Evolutionary conservation across 92 coral and sea anemone genomes (phyloP), one percentile per base, ranked within the genome.

Genomic region (Phenganax subtilis): DNA sequence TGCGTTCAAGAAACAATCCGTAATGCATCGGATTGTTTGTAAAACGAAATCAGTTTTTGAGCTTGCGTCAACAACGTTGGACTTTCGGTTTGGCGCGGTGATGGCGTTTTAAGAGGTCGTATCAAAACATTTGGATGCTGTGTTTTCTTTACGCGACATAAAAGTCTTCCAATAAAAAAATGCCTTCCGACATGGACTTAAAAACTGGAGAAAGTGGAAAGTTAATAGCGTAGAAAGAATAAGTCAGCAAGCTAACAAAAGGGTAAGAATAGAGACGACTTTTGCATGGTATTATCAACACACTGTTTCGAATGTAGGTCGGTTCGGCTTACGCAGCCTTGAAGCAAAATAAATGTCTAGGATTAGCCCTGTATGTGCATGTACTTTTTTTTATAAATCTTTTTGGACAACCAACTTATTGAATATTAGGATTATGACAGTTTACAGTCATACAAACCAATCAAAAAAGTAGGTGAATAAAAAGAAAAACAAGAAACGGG

Each of bases 81-180:
- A 76, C 54, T 75, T 27, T 76, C 81, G 80, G 6, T 63, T 76
- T 30, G 20, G 65, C 65, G 55, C 70, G 60, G 8, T 64, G 72
- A 64, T 64, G 82, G 71, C 58, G 67, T 64, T 78, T 61, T 78
- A 78, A 62, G 82, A 63, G 82, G 72, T 63, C 81, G 58, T 78
- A 59, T 61, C 72, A 78, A 78, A 78, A 78, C 82, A 61, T 56
- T 75, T 51, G 61, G 47, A 44, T 29, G 12, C 57, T 78, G 72
- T 61, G 82, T 61, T 61, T 78, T 78, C 72, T 78, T 78, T 61
- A 28, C 58, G 81, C 16, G 53, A 78, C 29, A 51, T 28, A 31
- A 51, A 78, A 78, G 63, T 57, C 57, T 61, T 61, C 55, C 25
- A 31, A 6, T 62, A 11, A 51, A 25, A 17, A 72, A 71, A 11